Percentiles rank a stretch among this genome's conserved stretches.
Evolutionary conservation across 2,113 vertebrate species (phyloP).

Genomic region (Cichladusa arquata): DNA sequence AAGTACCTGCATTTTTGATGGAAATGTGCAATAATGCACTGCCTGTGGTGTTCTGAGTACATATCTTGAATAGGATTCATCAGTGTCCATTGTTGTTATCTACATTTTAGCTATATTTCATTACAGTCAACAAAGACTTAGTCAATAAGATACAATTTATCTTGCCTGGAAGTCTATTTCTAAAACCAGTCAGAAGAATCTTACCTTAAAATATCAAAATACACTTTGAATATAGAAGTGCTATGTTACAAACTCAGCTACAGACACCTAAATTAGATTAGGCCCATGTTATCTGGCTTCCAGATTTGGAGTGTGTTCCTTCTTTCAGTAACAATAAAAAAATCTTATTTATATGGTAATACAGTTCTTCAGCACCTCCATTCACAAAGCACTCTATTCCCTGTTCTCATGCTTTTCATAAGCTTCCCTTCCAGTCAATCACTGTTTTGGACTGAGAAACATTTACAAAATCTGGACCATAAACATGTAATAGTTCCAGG

Average conservation of each 20-base stretch:
- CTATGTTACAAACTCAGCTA: not conserved
- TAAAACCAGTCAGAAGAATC: not conserved
- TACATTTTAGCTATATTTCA: not conserved
- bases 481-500: not conserved
- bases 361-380: not conserved
- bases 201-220: not conserved
- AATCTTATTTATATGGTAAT: not conserved
- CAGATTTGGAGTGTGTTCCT: not conserved
- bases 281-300: not conserved
- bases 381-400: not conserved
- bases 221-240: not conserved
- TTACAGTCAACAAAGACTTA: not conserved
- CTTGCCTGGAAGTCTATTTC: not conserved
- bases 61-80: slow-evolving; percentile 1
- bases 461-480: not conserved
- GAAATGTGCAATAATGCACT: not conserved
- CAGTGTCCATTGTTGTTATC: not conserved
- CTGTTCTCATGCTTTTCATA: not conserved
- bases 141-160: not conserved
- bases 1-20: not conserved
- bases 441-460: not conserved
- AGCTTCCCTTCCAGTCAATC: not conserved
- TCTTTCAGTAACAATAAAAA: not conserved
- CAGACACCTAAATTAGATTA: not conserved
- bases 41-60: not conserved